phyloP scores from a whole-genome alignment of 2,797 vertebrate genomes.

The Lateolabrax maculatus region DNA sequence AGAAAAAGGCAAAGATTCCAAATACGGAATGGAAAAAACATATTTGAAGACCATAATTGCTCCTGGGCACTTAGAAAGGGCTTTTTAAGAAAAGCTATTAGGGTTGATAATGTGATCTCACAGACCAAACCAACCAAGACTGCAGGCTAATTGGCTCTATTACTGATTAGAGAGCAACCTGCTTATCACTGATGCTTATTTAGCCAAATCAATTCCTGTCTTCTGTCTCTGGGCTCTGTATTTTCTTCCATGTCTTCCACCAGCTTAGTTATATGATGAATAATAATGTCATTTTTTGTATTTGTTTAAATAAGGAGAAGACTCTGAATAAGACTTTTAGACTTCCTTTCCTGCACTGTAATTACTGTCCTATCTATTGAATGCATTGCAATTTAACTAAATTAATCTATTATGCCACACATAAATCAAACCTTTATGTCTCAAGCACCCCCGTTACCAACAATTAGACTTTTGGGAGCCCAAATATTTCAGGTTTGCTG shows the following conservation, averaged over 20 bases:
- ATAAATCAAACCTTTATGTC: conserved; percentile 35
- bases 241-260: conserved; percentile 15
- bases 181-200: conserved; percentile 34
- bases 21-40: no score
- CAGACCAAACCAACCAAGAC: conserved; percentile 12
- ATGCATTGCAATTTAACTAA: no score
- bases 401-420: no score
- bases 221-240: neutral
- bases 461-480: conserved; percentile 38
- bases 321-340: no score
- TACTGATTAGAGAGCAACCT: conserved; percentile 40
- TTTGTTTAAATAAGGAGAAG: no score
- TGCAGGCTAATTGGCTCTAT: conserved; percentile 39
- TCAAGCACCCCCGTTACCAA: conserved; percentile 19
- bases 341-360: no score
- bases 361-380: no score
- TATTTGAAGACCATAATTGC: conserved; percentile 7
- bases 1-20: no score
- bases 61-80: neutral
- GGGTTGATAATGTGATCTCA: conserved; percentile 22
- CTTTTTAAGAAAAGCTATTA: conserved; percentile 24
- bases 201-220: conserved; percentile 30
- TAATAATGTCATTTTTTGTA: no score
- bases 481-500: conserved; percentile 18
- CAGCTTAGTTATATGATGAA: neutral